Percentiles rank a stretch among this genome's conserved stretches.
Evolutionary conservation across 1,140 invertebrate species (phyloP).

Genomic region (Theocolax elegans): DNA sequence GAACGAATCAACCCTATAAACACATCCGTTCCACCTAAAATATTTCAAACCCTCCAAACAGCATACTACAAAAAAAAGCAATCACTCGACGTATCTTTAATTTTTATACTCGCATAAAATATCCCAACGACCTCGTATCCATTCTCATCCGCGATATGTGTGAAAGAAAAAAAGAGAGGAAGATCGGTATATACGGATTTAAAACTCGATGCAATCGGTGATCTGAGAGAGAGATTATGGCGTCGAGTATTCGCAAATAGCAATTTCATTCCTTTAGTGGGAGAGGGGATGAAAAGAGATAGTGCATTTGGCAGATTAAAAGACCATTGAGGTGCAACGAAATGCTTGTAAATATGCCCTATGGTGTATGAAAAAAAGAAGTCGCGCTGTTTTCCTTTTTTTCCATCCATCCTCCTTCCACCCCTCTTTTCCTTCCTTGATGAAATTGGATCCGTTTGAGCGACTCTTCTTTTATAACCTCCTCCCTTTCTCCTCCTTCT

Average conservation of each 20-base stretch:
- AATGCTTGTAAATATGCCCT: slow-evolving; percentile 49
- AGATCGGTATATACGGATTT: background rate
- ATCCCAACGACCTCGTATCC: too few species aligned
- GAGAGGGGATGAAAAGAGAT: slow-evolving; percentile 15
- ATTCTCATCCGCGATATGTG: too few species aligned
- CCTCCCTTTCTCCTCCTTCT: slow-evolving; percentile 39
- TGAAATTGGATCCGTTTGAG: slow-evolving; percentile 49
- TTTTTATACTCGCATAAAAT: too few species aligned
- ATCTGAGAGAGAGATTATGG: slow-evolving; percentile 51
- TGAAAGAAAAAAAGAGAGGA: background rate
- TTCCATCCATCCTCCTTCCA: background rate
- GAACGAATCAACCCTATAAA: too few species aligned
- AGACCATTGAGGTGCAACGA: slow-evolving; percentile 46
- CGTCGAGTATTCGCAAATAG: slow-evolving; percentile 47
- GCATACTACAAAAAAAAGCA: too few species aligned
- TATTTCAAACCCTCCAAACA: too few species aligned
- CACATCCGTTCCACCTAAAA: too few species aligned
- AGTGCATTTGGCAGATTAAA: slow-evolving; percentile 54
- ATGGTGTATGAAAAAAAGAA: slow-evolving; percentile 20
- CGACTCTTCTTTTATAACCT: too few species aligned
- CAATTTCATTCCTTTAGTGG: slow-evolving; percentile 40
- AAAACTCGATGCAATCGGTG: slow-evolving; percentile 42
- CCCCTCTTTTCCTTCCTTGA: slow-evolving; percentile 2
- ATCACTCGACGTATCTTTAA: too few species aligned
- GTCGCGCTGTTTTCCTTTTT: background rate